These are phyloP conservation scores for Onchidella celtica DNA, from an alignment of 2,888 invertebrate genomes.

Conservation along the genomic window DNA sequence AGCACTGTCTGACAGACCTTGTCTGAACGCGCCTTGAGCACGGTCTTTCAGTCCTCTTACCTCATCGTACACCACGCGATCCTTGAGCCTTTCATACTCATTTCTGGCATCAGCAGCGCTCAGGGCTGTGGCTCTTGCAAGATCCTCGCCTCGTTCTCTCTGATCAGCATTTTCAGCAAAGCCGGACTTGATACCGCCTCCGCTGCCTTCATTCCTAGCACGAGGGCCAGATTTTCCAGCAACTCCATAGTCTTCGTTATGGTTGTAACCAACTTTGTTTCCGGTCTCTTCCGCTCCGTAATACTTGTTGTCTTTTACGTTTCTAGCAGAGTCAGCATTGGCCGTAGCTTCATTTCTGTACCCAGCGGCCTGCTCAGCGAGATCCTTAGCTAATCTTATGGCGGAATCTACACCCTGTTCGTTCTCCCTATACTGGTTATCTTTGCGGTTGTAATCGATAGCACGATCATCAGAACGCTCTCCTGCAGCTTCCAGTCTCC, in stretches of 20 bases:
- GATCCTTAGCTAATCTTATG: conserved; percentile 49
- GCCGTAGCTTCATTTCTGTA: conserved; percentile 51
- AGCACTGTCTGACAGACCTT: conserved; percentile 48
- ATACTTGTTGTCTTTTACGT: conserved; percentile 51
- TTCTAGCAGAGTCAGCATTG: conserved; percentile 44
- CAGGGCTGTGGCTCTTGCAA: conserved; percentile 43
- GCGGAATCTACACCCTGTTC: conserved; percentile 51
- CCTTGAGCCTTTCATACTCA: conserved; percentile 50
- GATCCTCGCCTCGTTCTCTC: conserved; percentile 37
- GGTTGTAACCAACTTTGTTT: neutral
- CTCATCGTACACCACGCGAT: conserved; percentile 51
- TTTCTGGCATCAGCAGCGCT: conserved; percentile 49
- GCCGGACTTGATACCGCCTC: conserved; percentile 42
- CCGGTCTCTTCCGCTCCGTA: conserved; percentile 49
- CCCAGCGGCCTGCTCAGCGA: conserved; percentile 50
- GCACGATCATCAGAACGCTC: conserved; percentile 49
- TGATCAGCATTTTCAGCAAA: conserved; percentile 48
- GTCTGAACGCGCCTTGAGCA: conserved; percentile 48
- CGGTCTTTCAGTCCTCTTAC: conserved; percentile 50
- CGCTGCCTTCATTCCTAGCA: conserved; percentile 46
- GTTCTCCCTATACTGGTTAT: conserved; percentile 48
- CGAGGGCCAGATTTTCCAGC: conserved; percentile 6
- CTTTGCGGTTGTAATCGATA: conserved; percentile 51
- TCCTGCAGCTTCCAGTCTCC: conserved; percentile 51
- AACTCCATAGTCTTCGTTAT: conserved; percentile 15